Evolutionary conservation across 2,113 vertebrate genomes (phyloP), one percentile per base, ranked within the genome.

Genomic region (Panthera tigris): DNA sequence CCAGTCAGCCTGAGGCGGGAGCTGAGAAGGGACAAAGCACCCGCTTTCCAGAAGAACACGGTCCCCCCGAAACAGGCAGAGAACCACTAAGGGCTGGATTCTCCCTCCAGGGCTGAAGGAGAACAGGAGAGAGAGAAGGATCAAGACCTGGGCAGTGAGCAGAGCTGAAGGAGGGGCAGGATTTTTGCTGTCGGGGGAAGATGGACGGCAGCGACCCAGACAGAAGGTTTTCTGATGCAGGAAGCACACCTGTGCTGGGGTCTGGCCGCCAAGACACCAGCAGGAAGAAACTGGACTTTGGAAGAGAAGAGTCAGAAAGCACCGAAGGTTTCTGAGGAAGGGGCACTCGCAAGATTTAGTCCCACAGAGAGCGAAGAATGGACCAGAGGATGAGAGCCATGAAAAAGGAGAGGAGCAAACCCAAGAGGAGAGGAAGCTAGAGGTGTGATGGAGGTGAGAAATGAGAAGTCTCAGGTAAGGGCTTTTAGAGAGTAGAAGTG

Each of bases 201-300:
- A 7, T 19, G 29, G 11, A n/a, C 36, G 45, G 31, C 50, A 27
- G n/a, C 0, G 0, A 21, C 4, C 4, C 3, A 29, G 23, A 89
- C 2, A 3, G 18, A 39, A 19, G 14, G 33, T 39, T 13, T 78
- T 36, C 89, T 39, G 27, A 31, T 6, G 23, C 29, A n/a, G 78
- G 69, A 81, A 50, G 74, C 41, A 2, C 5, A 9, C 39, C 36
- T 8, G 0, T 68, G 33, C 55, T 79, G 36, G 50, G 6, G 61
- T 25, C 83, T 84, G 69, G 31, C n/a, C 31, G 12, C 93, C 29
- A 11, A 25, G 41, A 31, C 41, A 5, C 66, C 82, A 45, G 13
- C 5, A 1, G 39, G 18, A 61, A 63, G 66, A 36, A 39, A 19
- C 16, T 25, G 0, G 52, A 81, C 66, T 73, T 36, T 31, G 12